Conservation (phyloP, 2,888 invertebrate species). For the Diaprepes abbreviatus region DNA sequence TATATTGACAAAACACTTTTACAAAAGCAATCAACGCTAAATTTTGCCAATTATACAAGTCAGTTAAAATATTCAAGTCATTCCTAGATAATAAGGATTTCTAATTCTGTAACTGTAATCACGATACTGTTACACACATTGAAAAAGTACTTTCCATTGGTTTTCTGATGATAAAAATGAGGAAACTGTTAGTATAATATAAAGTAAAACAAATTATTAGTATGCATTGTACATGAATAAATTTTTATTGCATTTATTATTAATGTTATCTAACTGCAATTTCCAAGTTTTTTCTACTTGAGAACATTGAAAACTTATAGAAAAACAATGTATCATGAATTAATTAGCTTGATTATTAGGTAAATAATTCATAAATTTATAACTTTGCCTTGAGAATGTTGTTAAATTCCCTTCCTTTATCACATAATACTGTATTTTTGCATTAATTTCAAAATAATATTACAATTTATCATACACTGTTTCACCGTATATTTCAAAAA, state of each 20-base stretch:
- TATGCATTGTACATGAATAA: conserved; percentile 10
- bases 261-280: conserved; percentile 41
- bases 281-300: conserved; percentile 15
- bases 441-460: not conserved
- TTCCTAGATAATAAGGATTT: not conserved
- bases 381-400: conserved; percentile 26
- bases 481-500: not conserved
- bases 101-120: conserved; percentile 27
- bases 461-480: not conserved
- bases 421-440: conserved; percentile 21
- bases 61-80: conserved; percentile 5
- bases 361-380: conserved; percentile 32
- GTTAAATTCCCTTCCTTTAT: conserved; percentile 19
- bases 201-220: conserved; percentile 30
- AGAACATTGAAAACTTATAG: conserved; percentile 22
- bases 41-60: not conserved
- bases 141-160: conserved; percentile 29
- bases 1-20: not conserved
- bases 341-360: conserved; percentile 13
- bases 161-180: conserved; percentile 34
- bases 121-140: conserved; percentile 28
- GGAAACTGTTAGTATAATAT: conserved; percentile 31
- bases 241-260: conserved; percentile 17
- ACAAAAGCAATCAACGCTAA: not conserved
- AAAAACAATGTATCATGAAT: conserved; percentile 29